A percentile compares a stretch with the other conserved stretches of the same genome.
Evolutionary conservation across 64 coral and sea anemone genomes (phyloP).

Genomic region (Platygyra sinensis): DNA sequence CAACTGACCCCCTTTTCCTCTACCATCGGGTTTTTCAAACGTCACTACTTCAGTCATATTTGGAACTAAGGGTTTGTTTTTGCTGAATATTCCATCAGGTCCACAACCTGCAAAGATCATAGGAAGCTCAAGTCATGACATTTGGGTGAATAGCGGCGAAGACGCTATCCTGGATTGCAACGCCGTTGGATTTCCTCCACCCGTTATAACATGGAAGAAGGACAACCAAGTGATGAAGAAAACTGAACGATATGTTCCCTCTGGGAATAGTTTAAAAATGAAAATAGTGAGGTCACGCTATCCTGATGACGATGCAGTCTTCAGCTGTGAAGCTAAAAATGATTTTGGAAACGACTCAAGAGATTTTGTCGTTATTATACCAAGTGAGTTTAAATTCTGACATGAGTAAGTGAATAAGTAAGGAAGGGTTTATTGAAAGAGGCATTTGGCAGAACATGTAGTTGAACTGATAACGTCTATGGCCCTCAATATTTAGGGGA

Average conservation of each 20-base stretch:
- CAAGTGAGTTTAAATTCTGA: not conserved
- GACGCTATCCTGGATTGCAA: not conserved
- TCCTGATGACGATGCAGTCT: slow-evolving; percentile 3
- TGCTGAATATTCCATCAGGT: not conserved
- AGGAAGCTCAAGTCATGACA: not conserved
- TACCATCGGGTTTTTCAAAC: too few relatives aligned
- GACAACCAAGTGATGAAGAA: not conserved
- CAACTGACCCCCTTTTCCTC: too few relatives aligned
- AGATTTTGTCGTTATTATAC: not conserved
- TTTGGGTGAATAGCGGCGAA: too few relatives aligned
- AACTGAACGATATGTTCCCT: not conserved
- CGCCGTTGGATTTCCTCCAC: not conserved
- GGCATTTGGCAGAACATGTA: not conserved
- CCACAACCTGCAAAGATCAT: not conserved
- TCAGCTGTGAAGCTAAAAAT: slow-evolving; percentile 13
- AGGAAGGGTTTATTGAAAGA: not conserved
- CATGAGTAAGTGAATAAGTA: too few relatives aligned
- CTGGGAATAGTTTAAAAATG: not conserved
- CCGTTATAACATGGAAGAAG: slow-evolving; percentile 6
- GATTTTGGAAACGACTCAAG: not conserved
- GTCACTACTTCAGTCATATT: too few relatives aligned
- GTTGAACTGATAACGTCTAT: not conserved
- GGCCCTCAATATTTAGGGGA: not conserved
- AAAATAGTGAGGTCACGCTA: too few relatives aligned
- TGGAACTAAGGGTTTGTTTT: not conserved